phyloP scores from a whole-genome alignment of 1,140 invertebrate species.

The Scaptomyza pallida region DNA sequence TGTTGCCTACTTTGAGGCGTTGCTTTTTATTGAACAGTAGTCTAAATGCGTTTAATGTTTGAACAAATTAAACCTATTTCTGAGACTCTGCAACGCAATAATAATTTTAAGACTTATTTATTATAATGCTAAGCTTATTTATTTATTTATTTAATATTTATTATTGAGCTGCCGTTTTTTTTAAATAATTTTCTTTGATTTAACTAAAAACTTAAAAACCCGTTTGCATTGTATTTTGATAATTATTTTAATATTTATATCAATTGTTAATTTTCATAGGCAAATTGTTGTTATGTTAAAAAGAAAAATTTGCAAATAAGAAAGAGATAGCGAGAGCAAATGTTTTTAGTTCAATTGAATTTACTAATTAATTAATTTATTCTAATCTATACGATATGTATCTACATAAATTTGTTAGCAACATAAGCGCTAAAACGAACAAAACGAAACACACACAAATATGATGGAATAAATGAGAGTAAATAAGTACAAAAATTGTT shows the following conservation, averaged over 20 bases:
- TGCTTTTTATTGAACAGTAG: constrained; percentile 25
- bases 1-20: constrained; percentile 28
- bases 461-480: constrained; percentile 47
- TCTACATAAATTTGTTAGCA: constrained; percentile 52
- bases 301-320: constrained; percentile 28
- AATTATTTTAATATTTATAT: constrained; percentile 15
- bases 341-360: constrained; percentile 83
- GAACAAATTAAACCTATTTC: constrained; percentile 38
- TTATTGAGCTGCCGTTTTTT: constrained; percentile 47
- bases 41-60: constrained; percentile 54
- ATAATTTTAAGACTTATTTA: constrained; percentile 66
- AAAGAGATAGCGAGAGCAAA: constrained; percentile 46
- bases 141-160: constrained; percentile 60
- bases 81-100: constrained; percentile 38
- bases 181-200: constrained; percentile 60
- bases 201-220: constrained; percentile 64
- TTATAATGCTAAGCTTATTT: constrained; percentile 71
- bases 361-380: constrained; percentile 72
- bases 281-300: constrained; percentile 80
- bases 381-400: constrained; percentile 39
- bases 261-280: constrained; percentile 78
- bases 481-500: constrained; percentile 26
- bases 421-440: constrained; percentile 53
- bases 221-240: constrained; percentile 17
- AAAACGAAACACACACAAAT: constrained; percentile 40